A percentile compares a stretch with the other conserved stretches of the same genome.
Evolutionary conservation across 2,113 vertebrate species (phyloP).

Genomic region (Rallus limicola): DNA sequence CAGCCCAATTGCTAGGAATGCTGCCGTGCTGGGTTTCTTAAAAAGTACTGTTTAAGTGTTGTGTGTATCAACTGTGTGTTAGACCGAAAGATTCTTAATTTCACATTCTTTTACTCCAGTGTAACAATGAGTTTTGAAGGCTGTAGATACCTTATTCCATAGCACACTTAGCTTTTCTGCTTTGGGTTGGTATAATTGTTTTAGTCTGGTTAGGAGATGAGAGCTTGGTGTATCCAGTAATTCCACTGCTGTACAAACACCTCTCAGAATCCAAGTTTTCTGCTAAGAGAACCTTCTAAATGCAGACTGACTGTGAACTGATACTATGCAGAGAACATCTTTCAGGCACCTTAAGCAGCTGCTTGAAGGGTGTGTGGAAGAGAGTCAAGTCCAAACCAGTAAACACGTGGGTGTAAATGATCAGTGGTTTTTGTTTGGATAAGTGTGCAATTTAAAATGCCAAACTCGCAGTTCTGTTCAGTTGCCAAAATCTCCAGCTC

Average conservation of each 20-base stretch:
- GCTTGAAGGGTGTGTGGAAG: not conserved
- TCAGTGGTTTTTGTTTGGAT: not conserved
- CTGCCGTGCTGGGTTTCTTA: not conserved
- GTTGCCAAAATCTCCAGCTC: not conserved
- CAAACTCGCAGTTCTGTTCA: not conserved
- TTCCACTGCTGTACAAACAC: not conserved
- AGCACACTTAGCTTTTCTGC: not conserved
- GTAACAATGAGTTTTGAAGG: not conserved
- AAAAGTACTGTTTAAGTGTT: not conserved
- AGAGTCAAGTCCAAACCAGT: not conserved
- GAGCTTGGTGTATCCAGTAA: not conserved
- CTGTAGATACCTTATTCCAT: not conserved
- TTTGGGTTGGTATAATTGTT: not conserved
- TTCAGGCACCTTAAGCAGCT: not conserved
- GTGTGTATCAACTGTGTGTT: accelerated
- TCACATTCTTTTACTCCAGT: not conserved
- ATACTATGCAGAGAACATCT: not conserved
- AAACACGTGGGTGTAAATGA: accelerated
- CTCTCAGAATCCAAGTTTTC: not conserved
- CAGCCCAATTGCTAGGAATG: not conserved
- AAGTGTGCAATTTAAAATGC: not conserved
- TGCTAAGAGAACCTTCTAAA: not conserved
- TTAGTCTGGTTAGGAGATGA: not conserved
- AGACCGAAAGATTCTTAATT: not conserved
- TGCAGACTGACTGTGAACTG: not conserved